Conservation (phyloP, 2,113 vertebrate species). For the Leptosomus discolor region DNA sequence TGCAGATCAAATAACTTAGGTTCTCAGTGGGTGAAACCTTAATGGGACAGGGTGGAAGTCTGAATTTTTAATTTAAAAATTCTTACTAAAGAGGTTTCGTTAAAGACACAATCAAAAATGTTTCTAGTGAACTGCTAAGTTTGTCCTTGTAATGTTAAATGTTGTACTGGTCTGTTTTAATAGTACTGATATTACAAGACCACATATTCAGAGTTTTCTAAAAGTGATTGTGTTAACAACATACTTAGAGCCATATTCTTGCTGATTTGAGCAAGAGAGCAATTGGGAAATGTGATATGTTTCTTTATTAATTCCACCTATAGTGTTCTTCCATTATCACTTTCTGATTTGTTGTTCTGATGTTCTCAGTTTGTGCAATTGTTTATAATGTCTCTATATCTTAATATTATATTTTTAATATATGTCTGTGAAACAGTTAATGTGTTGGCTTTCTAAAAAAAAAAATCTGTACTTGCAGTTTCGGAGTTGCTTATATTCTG, state of each 20-base stretch:
- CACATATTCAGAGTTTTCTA: neutral
- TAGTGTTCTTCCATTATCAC: neutral
- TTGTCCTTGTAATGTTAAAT: neutral
- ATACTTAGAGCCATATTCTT: neutral
- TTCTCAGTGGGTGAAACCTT: neutral
- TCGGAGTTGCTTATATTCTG: neutral
- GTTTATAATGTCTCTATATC: neutral
- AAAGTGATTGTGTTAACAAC: neutral
- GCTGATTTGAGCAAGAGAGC: neutral
- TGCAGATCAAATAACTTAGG: neutral
- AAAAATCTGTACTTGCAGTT: neutral
- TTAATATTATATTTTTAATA: neutral
- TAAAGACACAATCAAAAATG: neutral
- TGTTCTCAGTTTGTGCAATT: neutral
- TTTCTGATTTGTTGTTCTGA: neutral
- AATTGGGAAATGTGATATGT: neutral
- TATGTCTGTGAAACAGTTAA: neutral
- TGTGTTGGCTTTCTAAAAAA: neutral
- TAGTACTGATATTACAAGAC: neutral
- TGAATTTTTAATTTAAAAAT: neutral
- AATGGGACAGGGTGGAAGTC: neutral
- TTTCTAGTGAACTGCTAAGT: neutral
- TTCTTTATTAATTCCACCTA: neutral
- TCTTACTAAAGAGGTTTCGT: neutral
- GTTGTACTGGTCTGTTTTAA: neutral